Conservation (phyloP, 2,888 invertebrate genomes). For the Hyposoter didymator region DNA sequence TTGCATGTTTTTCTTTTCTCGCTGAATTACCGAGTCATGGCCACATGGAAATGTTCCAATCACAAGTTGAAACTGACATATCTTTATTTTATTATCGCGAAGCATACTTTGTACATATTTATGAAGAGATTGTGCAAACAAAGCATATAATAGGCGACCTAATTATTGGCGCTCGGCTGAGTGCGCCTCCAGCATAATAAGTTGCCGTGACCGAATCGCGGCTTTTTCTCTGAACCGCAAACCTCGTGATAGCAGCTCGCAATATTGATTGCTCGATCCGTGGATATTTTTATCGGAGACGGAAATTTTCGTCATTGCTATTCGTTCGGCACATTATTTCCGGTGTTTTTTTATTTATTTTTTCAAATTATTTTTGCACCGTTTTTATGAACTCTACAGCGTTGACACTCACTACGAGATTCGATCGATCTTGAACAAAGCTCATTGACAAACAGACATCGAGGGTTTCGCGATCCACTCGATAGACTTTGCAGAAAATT, state of each 20-base stretch:
- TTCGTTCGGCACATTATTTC: neutral
- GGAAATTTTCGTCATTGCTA: neutral
- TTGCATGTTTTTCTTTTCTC: neutral
- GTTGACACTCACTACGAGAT: neutral
- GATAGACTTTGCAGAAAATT: neutral
- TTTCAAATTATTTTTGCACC: neutral
- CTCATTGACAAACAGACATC: neutral
- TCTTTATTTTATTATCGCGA: conserved; percentile 33
- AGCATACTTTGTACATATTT: conserved; percentile 4
- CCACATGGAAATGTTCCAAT: conserved; percentile 2
- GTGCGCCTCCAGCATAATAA: conserved; percentile 69
- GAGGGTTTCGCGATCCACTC: neutral
- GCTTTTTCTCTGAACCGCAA: conserved; percentile 48
- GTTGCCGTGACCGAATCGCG: conserved; percentile 46
- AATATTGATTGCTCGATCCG: conserved; percentile 1
- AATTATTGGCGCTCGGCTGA: conserved; percentile 69
- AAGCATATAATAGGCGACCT: conserved; percentile 63
- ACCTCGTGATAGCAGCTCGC: conserved; percentile 33
- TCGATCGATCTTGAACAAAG: neutral
- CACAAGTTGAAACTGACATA: conserved; percentile 23
- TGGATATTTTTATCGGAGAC: neutral
- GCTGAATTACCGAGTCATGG: conserved; percentile 3
- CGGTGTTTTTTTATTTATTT: neutral
- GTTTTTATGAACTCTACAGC: neutral
- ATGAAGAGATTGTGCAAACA: conserved; percentile 53